These are phyloP conservation scores for Morinoia aosen DNA, from an alignment of 2,888 invertebrate species.

Conservation along the genomic window DNA sequence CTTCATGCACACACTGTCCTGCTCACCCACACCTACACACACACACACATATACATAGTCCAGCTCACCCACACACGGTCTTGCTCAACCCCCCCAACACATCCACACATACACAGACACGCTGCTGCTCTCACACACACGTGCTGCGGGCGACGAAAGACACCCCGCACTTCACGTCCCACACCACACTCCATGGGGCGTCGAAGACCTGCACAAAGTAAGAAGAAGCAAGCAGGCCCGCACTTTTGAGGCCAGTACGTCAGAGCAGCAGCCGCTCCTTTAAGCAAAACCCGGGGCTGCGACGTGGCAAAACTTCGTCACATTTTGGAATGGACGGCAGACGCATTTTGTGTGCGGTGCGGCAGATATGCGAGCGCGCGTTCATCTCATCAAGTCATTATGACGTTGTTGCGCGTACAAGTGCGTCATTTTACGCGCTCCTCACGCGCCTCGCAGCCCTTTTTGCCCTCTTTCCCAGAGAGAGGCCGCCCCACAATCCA, in stretches of 20 bases:
- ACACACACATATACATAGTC: no score
- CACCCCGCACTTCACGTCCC: no score
- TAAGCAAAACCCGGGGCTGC: not conserved
- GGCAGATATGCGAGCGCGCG: not conserved
- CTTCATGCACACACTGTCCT: no score
- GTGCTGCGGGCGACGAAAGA: no score
- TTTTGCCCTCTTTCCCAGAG: not conserved
- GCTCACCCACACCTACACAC: no score
- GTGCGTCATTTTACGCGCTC: not conserved
- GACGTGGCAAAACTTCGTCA: not conserved
- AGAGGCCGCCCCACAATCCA: not conserved
- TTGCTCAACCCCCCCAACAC: no score
- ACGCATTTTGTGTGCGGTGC: not conserved
- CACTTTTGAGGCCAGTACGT: not conserved
- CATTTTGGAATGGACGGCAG: not conserved
- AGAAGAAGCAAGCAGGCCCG: not conserved
- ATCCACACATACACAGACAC: no score
- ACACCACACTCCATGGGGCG: no score
- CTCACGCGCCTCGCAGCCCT: not conserved
- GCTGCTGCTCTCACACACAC: no score
- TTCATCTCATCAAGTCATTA: not conserved
- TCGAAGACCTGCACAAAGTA: no score
- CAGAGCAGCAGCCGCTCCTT: not conserved
- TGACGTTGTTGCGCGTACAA: slow-evolving; percentile 17
- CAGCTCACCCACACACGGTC: no score